Percentiles rank a stretch among this genome's conserved stretches.
phyloP scores from a whole-genome alignment of 53 echinoderm and acorn worm genomes.

The Paracentrotus lividus region DNA sequence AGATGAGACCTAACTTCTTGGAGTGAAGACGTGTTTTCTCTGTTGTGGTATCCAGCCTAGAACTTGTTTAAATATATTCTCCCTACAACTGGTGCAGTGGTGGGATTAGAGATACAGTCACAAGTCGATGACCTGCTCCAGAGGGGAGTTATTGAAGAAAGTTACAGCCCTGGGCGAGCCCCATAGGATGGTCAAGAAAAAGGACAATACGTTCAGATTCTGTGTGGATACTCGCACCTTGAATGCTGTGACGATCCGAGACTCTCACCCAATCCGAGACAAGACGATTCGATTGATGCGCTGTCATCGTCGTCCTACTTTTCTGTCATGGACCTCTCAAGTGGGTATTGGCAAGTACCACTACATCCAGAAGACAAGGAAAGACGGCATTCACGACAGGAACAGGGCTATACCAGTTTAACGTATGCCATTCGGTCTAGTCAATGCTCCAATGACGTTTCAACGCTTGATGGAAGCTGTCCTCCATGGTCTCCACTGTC shows the following conservation, averaged over 20 bases:
- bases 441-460: neutral
- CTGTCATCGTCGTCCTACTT: constrained; percentile 30
- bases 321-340: constrained; percentile 78
- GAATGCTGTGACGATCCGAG: constrained; percentile 12
- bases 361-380: neutral
- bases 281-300: constrained; percentile 85
- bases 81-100: no score
- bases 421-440: neutral
- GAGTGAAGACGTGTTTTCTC: no score
- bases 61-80: no score
- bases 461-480: neutral
- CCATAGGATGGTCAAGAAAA: constrained; percentile 59
- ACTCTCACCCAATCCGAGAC: constrained; percentile 82
- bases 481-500: neutral
- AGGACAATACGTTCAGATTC: constrained; percentile 62
- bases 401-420: no score
- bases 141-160: constrained; percentile 51
- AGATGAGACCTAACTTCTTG: no score
- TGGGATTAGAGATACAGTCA: constrained; percentile 20
- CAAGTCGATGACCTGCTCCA: constrained; percentile 38
- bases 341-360: constrained; percentile 89
- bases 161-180: constrained; percentile 54
- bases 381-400: no score
- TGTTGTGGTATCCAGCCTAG: no score
- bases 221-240: constrained; percentile 52